Evolutionary conservation across 2,797 vertebrate species (phyloP), one percentile per base, ranked within the genome.

Genomic region (Thamnophis elegans): DNA sequence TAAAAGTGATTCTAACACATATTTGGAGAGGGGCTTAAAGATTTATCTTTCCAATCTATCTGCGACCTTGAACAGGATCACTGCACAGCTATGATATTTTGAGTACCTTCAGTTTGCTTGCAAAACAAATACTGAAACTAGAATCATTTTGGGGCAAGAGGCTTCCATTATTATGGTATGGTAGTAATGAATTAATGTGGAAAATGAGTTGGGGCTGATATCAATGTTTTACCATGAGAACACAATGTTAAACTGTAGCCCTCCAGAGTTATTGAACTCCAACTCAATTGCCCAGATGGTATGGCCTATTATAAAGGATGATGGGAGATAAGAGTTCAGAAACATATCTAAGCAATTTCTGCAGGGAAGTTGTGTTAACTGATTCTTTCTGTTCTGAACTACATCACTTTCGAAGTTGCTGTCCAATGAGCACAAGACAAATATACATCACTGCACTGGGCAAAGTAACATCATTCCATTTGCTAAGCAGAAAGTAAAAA

Each of bases 351-450:
- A 7, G 7, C 16, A 56, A 53, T 36, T 58, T 53, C 22, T 12
- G 8, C 13, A 18, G 36, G 42, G 68, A 73, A 54, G 51, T 78
- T 20, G 25, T 25, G 32, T 2, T 12, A 1, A 20, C 3, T 32
- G 59, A n/a, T 10, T 47, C 47, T 47, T 47, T 86, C 51, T 0
- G 0, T 26, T 13, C 54, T 25, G 8, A 42, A 28, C 25, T 4
- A 6, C 16, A 32, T 36, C 47, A 51, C 89, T 22, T 85, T 25
- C 51, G 18, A 47, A n/a, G 42, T 65, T 89, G 25, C 58, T 20
- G 7, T 5, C 47, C 47, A 89, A 47, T 6, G 47, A 53, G 28
- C 59, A 65, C 42, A 36, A 87, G 65, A 56, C n/a, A 56, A 78
- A 73, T 51, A 56, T 16, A 14, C 14, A 89, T 89, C 53, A 68